These are phyloP conservation scores for Ditylenchus dipsaci DNA, from an alignment of 1,140 invertebrate genomes.

Conservation along the genomic window DNA sequence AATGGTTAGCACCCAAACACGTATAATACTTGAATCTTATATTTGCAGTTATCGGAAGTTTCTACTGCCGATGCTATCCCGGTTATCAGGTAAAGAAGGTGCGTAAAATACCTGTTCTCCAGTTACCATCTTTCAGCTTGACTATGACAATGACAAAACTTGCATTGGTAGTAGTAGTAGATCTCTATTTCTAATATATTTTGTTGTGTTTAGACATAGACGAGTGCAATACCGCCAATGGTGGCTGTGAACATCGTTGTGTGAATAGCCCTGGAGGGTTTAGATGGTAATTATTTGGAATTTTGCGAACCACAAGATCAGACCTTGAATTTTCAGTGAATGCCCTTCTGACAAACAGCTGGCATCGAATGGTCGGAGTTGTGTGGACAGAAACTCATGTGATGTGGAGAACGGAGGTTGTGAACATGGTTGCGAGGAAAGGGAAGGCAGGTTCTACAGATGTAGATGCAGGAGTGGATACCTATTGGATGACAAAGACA, in stretches of 20 bases:
- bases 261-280: conserved; percentile 31
- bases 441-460: conserved; percentile 59
- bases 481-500: neutral
- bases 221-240: conserved; percentile 30
- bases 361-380: conserved; percentile 33
- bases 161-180: conserved; percentile 45
- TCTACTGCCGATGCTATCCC: conserved; percentile 64
- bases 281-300: no score
- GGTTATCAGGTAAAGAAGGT: no score
- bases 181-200: no score
- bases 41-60: conserved; percentile 60
- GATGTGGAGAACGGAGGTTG: conserved; percentile 38
- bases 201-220: conserved; percentile 10
- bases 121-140: no score
- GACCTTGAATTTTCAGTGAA: conserved; percentile 7
- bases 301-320: no score
- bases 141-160: conserved; percentile 28
- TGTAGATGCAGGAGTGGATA: conserved; percentile 9
- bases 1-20: conserved; percentile 59
- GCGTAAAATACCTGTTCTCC: no score
- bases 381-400: conserved; percentile 39
- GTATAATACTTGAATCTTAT: neutral
- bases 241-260: conserved; percentile 29
- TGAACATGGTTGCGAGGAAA: conserved; percentile 46
- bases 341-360: conserved; percentile 21